Evolutionary conservation across 1,140 invertebrate genomes (phyloP), one percentile per base, ranked within the genome.

Genomic region (Saccostrea cuccullata): DNA sequence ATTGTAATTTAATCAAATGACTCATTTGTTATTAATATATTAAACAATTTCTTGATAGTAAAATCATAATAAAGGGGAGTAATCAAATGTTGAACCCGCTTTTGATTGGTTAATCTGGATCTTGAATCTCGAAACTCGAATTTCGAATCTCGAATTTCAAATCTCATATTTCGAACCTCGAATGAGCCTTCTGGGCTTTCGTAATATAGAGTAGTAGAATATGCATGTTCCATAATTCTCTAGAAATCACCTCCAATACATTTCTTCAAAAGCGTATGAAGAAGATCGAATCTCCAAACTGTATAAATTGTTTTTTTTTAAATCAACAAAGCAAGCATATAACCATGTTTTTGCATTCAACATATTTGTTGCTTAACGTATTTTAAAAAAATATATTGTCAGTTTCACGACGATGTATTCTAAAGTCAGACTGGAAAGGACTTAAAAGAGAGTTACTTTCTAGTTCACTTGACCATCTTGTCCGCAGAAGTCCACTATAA

Each of bases 271-370:
- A 67, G 67, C 60, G 40, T 40, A 73, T 77, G 36, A 60, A 73
- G 64, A 67, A 70, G 40, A 89, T 15, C 77, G 56, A 36, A 6
- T 47, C 6, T 47, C 40, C 40, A 47, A 2, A 47, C 40, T 47
- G 2, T 47, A 47, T 47, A 2, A 36, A 83, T 20, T 56, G 36
- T n/a, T 9, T 73, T 85, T 36, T 36, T 82, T 6, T 15, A 82
- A n/a, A 20, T 60, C 36, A 84, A 8, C 13, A 85, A 89, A 40
- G n/a, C 87, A 55, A 87, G 67, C 6, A 55, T 56, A 40, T 23
- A 64, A 17, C 20, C 40, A 4, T 23, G 64, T 77, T 3, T 60
- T 23, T 55, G 0, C 26, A 15, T 8, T 36, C 2, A 47, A 47
- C 40, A 47, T 47, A 47, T 47, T 47, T 47, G 40, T 47, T 47